These are phyloP conservation scores for Lontra canadensis DNA, from an alignment of 2,113 vertebrate genomes.

Conservation along the genomic window DNA sequence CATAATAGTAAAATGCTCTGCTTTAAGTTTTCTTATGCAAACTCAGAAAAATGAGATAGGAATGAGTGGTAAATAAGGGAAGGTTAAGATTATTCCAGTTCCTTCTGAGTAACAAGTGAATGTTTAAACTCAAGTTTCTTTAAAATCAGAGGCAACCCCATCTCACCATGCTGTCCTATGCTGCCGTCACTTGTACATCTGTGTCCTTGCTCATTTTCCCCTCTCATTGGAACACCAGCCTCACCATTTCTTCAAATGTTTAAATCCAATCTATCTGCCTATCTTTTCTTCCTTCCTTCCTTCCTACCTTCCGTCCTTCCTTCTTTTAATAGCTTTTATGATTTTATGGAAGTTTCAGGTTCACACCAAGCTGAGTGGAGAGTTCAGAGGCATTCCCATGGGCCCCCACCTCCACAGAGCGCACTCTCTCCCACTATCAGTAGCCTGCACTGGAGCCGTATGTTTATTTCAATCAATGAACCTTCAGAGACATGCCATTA, in stretches of 20 bases:
- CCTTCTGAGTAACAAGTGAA: neutral
- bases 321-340: neutral
- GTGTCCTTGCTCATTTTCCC: neutral
- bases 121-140: neutral
- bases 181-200: neutral
- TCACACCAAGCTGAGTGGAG: neutral
- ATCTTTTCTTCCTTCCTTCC: neutral
- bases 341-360: neutral
- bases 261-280: neutral
- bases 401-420: neutral
- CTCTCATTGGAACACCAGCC: neutral
- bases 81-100: neutral
- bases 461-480: neutral
- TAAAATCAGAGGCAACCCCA: neutral
- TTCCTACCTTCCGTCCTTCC: neutral
- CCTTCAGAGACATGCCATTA: neutral
- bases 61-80: neutral
- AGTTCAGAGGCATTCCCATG: neutral
- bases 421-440: neutral
- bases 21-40: neutral
- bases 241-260: neutral
- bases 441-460: neutral
- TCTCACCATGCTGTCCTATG: neutral
- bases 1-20: neutral
- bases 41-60: neutral